A percentile compares a stretch with the other conserved stretches of the same genome.
Evolutionary conservation across 2,797 vertebrate genomes (phyloP).

Genomic region (Tokudaia tokunoshimensis): DNA sequence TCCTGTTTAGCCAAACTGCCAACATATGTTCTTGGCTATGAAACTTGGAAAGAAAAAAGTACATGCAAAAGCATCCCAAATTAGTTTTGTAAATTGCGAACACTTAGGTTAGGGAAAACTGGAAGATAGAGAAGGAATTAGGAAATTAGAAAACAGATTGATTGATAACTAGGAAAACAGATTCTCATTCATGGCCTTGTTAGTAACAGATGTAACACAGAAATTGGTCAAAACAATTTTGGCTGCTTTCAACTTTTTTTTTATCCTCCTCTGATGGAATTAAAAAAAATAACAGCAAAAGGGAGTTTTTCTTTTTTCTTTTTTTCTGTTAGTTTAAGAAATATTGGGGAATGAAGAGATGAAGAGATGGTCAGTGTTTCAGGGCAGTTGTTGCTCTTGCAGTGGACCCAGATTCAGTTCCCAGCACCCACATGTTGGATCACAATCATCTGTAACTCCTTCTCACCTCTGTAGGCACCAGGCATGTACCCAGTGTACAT

Average conservation of each 20-base stretch:
- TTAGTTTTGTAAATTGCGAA: conserved; percentile 76
- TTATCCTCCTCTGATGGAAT: background rate
- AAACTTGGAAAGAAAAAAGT: conserved; percentile 74
- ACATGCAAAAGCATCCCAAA: conserved; percentile 71
- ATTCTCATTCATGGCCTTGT: conserved; percentile 62
- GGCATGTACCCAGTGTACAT: background rate
- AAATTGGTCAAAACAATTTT: conserved; percentile 64
- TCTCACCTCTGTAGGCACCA: background rate
- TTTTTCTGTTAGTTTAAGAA: background rate
- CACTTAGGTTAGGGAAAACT: conserved; percentile 50
- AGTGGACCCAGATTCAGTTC: background rate
- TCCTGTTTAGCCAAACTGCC: conserved; percentile 72
- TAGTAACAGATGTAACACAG: conserved; percentile 57
- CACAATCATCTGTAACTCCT: too few relatives aligned
- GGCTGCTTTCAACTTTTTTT: conserved; percentile 47
- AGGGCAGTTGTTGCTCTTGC: background rate
- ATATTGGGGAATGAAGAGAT: background rate
- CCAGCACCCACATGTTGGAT: background rate
- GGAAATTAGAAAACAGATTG: background rate
- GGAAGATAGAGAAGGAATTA: conserved; percentile 62
- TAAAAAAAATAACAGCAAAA: background rate
- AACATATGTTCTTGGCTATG: conserved; percentile 76
- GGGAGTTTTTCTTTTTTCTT: conserved; percentile 20
- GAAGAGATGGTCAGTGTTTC: background rate
- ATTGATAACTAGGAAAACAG: conserved; percentile 54